Conservation (phyloP, 1,140 invertebrate species). For the Apis cerana region DNA sequence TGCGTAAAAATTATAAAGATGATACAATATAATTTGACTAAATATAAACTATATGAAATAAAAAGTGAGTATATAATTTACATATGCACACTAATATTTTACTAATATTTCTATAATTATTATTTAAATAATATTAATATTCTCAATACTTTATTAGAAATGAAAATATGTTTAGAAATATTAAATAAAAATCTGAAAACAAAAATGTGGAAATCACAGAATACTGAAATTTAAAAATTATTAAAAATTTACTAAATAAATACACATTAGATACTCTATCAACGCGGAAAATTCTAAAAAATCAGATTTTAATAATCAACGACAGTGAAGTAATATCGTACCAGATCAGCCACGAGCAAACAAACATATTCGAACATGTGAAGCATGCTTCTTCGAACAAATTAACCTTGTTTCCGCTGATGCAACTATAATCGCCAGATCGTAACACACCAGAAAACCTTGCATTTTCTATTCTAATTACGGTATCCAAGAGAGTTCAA, state of each 20-base stretch:
- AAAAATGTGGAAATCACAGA: neutral
- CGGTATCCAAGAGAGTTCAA: neutral
- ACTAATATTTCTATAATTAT: no score
- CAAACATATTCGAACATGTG: constrained; percentile 15
- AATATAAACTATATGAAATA: neutral
- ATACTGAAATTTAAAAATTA: neutral
- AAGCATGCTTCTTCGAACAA: neutral
- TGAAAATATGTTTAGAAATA: no score
- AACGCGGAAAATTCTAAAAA: neutral
- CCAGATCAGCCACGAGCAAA: neutral
- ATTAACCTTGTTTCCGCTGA: constrained; percentile 7
- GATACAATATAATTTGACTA: neutral
- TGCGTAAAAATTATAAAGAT: no score
- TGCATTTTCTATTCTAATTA: neutral
- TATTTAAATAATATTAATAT: no score
- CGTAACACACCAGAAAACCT: neutral
- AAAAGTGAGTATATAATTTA: neutral
- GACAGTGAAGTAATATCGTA: constrained; percentile 4
- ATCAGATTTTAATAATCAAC: neutral
- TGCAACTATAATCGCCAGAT: constrained; percentile 2
- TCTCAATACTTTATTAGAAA: no score
- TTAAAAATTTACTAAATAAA: neutral
- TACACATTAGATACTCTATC: neutral
- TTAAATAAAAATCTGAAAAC: no score
- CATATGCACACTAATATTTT: no score